phyloP scores from a whole-genome alignment of 2,888 invertebrate genomes.

The Willowsia nigromaculata region DNA sequence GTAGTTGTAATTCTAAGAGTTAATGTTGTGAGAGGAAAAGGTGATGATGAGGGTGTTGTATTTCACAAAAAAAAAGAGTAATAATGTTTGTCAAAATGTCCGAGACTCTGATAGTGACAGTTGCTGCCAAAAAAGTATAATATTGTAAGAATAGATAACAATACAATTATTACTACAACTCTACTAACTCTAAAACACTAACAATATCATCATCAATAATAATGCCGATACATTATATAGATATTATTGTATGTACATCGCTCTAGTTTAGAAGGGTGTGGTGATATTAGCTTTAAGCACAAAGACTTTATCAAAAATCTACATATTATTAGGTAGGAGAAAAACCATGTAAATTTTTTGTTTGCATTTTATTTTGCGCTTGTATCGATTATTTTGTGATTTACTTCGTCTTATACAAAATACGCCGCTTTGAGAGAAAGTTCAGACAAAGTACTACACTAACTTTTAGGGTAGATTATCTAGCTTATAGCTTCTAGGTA shows the following conservation, averaged over 20 bases:
- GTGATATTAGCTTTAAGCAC: conserved; percentile 66
- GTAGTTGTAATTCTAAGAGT: too few species aligned
- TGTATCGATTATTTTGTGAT: neutral
- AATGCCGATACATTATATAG: neutral
- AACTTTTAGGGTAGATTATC: too few species aligned
- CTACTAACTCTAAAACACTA: neutral
- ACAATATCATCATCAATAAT: neutral
- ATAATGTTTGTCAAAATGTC: conserved; percentile 20
- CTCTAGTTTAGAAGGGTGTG: conserved; percentile 57
- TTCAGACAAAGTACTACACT: too few species aligned
- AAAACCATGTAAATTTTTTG: neutral
- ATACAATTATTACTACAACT: neutral
- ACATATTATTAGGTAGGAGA: neutral
- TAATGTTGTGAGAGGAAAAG: neutral
- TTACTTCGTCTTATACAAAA: neutral
- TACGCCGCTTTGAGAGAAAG: neutral
- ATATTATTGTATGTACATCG: neutral
- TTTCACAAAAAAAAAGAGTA: neutral
- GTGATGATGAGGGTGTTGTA: neutral
- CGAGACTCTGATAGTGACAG: conserved; percentile 10
- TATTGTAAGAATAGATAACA: neutral
- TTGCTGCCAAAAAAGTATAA: conserved; percentile 59
- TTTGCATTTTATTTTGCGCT: conserved; percentile 7
- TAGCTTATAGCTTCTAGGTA: too few species aligned
- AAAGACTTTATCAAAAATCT: conserved; percentile 46